Evolutionary conservation across 2,113 vertebrate species (phyloP), one percentile per base, ranked within the genome.

Genomic region (Sporophila hypoxantha): DNA sequence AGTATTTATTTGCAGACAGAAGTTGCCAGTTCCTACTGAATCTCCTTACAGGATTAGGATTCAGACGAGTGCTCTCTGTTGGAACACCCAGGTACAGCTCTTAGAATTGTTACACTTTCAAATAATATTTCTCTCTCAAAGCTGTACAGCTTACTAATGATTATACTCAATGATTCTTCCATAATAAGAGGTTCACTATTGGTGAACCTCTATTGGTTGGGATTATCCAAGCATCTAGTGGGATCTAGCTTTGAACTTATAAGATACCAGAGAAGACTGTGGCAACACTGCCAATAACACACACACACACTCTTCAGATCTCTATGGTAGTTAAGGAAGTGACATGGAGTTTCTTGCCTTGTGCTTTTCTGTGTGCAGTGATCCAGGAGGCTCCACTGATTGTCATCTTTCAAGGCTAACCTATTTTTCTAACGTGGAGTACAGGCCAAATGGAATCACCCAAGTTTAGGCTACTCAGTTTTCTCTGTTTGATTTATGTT

Each of bases 1-100:
- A 99, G 91, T 99, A 98, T 93, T 95, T 99, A 93, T 99, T 99
- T 95, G 94, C 98, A 4, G 98, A 98, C 27, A 97, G 98, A 95
- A 99, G 97, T 94, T 96, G 98, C 56, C 93, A 91, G 74, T 99
- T 99, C 53, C 95, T 99, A 7, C 93, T 99, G 79, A 96, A 98
- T 79, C 94, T 98, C 4, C 93, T 99, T 41, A 82, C n/a, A 9
- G 68, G 52, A 14, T 97, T 98, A 49, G 98, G 98, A 7, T 99
- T 97, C 96, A 96, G 62, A 76, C 98, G 98, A 94, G 97, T 99
- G 17, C 97, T 99, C 8, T 99, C 97, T 87, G 96, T 99, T 66
- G 99, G 99, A 46, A 98, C 98, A 11, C 99, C 99, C 34, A 98
- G 99, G 99, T 99, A 95, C 17, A 83, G 74, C 36, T 37, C 5